Conservation (phyloP, 2,113 vertebrate genomes). For the Paraplagusia blochii region DNA sequence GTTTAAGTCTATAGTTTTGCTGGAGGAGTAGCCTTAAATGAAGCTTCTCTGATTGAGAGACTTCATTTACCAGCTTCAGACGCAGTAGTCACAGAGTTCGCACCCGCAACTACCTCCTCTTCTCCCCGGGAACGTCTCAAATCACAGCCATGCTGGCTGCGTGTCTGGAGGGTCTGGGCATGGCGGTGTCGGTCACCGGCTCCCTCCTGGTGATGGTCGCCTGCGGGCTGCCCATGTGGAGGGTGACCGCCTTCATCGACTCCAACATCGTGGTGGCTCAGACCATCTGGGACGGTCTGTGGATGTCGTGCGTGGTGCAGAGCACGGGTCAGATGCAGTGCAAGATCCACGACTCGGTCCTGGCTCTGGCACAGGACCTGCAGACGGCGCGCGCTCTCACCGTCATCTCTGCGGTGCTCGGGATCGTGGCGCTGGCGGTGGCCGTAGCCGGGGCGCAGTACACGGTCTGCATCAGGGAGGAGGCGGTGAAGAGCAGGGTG, state of each 20-base stretch:
- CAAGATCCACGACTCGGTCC: constrained; percentile 81
- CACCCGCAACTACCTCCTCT: not conserved
- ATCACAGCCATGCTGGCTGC: constrained; percentile 77
- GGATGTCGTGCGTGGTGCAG: constrained; percentile 94
- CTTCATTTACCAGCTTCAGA: constrained; percentile 10
- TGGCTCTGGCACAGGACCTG: constrained; percentile 76
- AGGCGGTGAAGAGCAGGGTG: constrained; percentile 77
- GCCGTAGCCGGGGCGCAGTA: constrained; percentile 88
- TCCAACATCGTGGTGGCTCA: constrained; percentile 89
- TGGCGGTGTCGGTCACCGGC: constrained; percentile 81
- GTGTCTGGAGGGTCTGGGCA: constrained; percentile 83
- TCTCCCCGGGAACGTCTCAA: not conserved
- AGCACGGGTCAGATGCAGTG: constrained; percentile 93
- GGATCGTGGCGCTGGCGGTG: constrained; percentile 80
- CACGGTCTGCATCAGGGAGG: constrained; percentile 84
- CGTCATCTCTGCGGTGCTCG: constrained; percentile 83
- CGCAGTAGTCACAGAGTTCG: not conserved
- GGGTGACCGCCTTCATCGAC: constrained; percentile 87
- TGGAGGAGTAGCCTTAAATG: not conserved
- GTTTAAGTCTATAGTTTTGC: constrained; percentile 25
- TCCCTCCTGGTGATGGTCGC: constrained; percentile 87
- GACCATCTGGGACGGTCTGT: constrained; percentile 89
- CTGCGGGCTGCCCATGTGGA: constrained; percentile 90
- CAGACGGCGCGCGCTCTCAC: constrained; percentile 89
- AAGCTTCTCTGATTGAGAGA: no score